Conservation (phyloP, 2,113 vertebrate genomes). For the Arenaria interpres region DNA sequence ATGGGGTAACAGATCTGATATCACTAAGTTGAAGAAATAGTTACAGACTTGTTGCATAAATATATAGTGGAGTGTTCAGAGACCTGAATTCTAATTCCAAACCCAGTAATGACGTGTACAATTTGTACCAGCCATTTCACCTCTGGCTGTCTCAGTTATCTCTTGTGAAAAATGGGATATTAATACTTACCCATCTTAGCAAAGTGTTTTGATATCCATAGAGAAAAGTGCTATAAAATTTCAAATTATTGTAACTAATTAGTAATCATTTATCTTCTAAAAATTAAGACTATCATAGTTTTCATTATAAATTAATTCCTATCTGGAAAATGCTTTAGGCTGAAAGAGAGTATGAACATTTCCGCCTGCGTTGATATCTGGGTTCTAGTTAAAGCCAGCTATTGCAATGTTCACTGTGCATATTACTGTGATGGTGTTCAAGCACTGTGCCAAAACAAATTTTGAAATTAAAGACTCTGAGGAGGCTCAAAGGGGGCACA, state of each 20-base stretch:
- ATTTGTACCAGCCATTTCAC: slow-evolving; percentile 25
- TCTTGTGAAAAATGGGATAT: slow-evolving; percentile 53
- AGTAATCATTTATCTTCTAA: slow-evolving; percentile 46
- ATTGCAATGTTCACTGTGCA: background rate
- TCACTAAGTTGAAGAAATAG: background rate
- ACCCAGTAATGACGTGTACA: background rate
- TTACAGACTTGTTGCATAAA: background rate
- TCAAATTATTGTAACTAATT: slow-evolving; percentile 62
- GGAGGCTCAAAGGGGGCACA: background rate
- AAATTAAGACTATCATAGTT: slow-evolving; percentile 37
- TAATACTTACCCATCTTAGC: slow-evolving; percentile 35
- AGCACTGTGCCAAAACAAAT: background rate
- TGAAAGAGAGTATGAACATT: slow-evolving; percentile 24
- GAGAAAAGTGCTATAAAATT: slow-evolving; percentile 40
- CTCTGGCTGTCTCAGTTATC: slow-evolving; percentile 42
- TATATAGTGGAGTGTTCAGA: background rate
- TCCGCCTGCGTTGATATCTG: background rate
- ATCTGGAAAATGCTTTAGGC: slow-evolving; percentile 47
- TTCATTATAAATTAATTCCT: slow-evolving; percentile 62
- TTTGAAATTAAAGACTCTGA: background rate
- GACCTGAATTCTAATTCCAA: slow-evolving; percentile 37
- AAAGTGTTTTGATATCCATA: slow-evolving; percentile 49
- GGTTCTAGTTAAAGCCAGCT: background rate
- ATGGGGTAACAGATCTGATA: background rate
- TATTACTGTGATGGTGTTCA: background rate